Conservation (phyloP, 2,113 vertebrate species). For the Grammomys dolichurus region DNA sequence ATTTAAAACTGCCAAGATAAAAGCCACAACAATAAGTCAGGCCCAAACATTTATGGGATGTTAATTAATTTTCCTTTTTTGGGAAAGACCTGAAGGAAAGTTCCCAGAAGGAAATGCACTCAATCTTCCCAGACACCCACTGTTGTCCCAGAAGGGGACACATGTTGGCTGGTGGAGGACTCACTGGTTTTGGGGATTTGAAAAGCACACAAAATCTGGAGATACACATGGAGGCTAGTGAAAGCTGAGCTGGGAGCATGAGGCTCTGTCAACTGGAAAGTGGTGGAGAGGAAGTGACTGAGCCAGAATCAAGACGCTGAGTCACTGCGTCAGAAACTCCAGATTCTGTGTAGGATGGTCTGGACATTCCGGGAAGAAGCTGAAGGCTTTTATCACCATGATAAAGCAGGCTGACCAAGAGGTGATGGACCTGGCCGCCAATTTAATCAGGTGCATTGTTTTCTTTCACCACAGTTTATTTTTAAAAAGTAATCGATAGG, state of each 20-base stretch:
- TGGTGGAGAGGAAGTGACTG: neutral
- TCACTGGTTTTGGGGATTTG: neutral
- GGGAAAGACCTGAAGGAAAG: neutral
- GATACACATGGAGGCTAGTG: neutral
- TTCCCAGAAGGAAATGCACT: neutral
- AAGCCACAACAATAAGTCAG: neutral
- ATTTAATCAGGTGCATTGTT: neutral
- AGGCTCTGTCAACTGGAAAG: neutral
- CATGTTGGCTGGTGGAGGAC: neutral
- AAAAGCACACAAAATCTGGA: neutral
- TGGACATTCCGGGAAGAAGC: neutral
- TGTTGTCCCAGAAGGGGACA: neutral
- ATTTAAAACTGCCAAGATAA: neutral
- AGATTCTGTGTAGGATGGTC: neutral
- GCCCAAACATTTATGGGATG: neutral
- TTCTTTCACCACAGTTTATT: neutral
- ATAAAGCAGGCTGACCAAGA: neutral
- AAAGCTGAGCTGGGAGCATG: neutral
- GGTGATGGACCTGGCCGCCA: neutral
- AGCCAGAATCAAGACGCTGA: neutral
- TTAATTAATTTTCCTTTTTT: neutral
- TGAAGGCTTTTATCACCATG: neutral
- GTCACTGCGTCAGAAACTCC: too few species aligned
- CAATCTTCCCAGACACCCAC: neutral
- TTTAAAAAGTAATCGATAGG: slow-evolving; percentile 37